Percentiles rank a stretch among this genome's conserved stretches.
Evolutionary conservation across 2,113 vertebrate species (phyloP).

Genomic region (Ctenomys sociabilis): DNA sequence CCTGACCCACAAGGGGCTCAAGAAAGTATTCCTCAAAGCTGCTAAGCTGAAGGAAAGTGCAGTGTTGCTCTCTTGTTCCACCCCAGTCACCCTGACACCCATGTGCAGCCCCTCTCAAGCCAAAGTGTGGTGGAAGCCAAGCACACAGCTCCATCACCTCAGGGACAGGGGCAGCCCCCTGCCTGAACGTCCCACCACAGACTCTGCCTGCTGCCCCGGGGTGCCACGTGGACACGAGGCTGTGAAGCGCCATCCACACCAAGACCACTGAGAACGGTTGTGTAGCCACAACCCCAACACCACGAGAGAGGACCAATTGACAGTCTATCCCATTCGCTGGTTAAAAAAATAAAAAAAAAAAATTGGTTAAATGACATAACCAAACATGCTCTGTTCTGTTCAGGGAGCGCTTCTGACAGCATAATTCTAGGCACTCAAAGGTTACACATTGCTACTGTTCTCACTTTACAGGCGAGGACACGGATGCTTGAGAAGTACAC

Average conservation of each 20-base stretch:
- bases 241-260: rapidly evolving
- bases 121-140: neutral
- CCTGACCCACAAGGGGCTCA: no score
- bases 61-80: neutral
- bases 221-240: neutral
- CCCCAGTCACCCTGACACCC: neutral
- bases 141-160: neutral
- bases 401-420: neutral
- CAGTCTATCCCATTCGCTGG: rapidly evolving
- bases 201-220: neutral
- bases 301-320: neutral
- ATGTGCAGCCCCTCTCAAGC: rapidly evolving
- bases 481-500: rapidly evolving
- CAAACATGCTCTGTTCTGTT: neutral
- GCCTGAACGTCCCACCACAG: neutral
- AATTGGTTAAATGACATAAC: neutral
- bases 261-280: neutral
- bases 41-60: neutral
- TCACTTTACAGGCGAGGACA: neutral
- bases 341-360: neutral
- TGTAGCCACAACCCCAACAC: neutral
- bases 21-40: neutral
- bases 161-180: neutral
- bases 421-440: neutral
- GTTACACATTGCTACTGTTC: neutral